Percentiles rank a stretch among this genome's conserved stretches.
These are phyloP conservation scores for Rhegmatorhina hoffmannsi DNA, from an alignment of 2,113 vertebrate genomes.

Conservation along the genomic window DNA sequence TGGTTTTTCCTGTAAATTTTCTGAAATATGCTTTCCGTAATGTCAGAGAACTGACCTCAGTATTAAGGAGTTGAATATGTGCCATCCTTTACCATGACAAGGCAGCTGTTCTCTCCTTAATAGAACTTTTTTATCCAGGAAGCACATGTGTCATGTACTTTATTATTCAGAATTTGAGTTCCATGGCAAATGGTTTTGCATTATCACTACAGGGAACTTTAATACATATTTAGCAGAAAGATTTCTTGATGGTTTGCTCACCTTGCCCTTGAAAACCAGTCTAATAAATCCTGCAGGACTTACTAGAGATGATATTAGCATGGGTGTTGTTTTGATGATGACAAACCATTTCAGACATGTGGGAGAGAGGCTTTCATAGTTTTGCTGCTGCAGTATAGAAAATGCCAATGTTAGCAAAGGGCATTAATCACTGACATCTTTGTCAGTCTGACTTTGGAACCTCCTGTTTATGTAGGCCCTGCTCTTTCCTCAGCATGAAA, in stretches of 20 bases:
- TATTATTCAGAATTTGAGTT: slow-evolving; percentile 32
- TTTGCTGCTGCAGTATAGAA: neutral
- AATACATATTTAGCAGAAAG: slow-evolving; percentile 8
- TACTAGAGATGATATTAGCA: neutral
- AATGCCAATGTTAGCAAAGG: neutral
- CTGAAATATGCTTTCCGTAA: neutral
- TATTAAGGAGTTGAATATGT: neutral
- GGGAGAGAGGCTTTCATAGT: neutral
- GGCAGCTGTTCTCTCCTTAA: slow-evolving; percentile 9
- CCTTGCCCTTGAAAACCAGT: neutral
- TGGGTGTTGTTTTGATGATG: neutral
- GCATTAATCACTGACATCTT: neutral
- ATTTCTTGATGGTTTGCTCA: neutral
- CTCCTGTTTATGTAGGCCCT: neutral
- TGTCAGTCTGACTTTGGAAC: neutral
- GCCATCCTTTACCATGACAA: neutral
- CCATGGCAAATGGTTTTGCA: neutral
- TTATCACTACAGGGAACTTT: neutral
- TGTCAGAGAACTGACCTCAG: neutral
- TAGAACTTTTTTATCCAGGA: slow-evolving; percentile 4
- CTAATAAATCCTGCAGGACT: neutral
- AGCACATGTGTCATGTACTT: neutral
- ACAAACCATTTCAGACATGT: neutral
- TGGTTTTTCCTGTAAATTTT: neutral
- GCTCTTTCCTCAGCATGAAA: neutral